Conservation (phyloP, 2,113 vertebrate genomes). For the Lucifuga dentata region DNA sequence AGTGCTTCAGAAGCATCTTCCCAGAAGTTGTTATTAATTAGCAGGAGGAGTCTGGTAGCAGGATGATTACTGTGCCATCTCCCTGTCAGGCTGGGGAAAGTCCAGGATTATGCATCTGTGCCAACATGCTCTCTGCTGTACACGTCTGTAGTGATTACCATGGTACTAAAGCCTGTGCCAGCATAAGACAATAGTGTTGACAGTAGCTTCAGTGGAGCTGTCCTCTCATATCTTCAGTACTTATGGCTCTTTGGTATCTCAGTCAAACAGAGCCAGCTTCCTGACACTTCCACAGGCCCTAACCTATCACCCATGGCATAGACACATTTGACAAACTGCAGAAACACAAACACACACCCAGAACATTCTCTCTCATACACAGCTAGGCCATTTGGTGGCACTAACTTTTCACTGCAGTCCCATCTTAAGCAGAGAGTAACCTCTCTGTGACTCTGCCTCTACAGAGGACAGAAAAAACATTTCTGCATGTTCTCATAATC, state of each 20-base stretch:
- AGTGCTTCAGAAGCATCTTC: conserved; percentile 71
- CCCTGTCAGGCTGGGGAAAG: conserved; percentile 66
- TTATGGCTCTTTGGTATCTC: conserved; percentile 70
- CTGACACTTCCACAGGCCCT: conserved; percentile 56
- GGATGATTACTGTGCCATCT: conserved; percentile 77
- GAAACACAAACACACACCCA: conserved; percentile 12
- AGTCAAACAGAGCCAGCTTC: conserved; percentile 57
- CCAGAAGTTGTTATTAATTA: conserved; percentile 82
- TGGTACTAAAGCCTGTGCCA: conserved; percentile 55
- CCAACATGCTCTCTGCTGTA: conserved; percentile 69
- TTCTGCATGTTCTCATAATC: conserved; percentile 18
- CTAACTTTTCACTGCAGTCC: conserved; percentile 40
- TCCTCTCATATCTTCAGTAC: conserved; percentile 59
- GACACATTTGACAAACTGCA: conserved; percentile 36
- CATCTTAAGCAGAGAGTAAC: conserved; percentile 36
- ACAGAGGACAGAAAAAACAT: conserved; percentile 31
- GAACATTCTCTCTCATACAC: conserved; percentile 20
- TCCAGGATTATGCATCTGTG: conserved; percentile 76
- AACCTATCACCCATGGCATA: conserved; percentile 53
- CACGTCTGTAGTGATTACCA: conserved; percentile 64
- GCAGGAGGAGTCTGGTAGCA: conserved; percentile 72
- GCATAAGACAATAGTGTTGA: conserved; percentile 65
- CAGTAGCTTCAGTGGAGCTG: conserved; percentile 62
- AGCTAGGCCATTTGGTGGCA: conserved; percentile 41
- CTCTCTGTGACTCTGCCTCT: conserved; percentile 33